Evolutionary conservation across 2,888 invertebrate genomes (phyloP), one percentile per base, ranked within the genome.

Genomic region (Drosophila paramelanica): DNA sequence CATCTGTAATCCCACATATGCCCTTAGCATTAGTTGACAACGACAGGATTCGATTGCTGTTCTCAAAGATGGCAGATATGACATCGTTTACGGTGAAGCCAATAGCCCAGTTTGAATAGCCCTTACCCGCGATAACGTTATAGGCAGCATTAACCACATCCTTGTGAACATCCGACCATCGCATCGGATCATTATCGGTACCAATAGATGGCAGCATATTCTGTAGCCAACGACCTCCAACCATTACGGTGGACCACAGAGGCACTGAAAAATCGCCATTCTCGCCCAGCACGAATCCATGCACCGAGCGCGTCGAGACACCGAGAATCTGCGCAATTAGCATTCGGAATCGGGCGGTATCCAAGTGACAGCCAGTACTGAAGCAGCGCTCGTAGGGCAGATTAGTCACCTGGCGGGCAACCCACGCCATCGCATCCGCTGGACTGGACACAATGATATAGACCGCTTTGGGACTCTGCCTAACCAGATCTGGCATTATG

Each of bases 281-380:
- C 89, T 98, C 97, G 3, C 98, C 98, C 83, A 98, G 96, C 79
- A 98, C 96, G 94, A 95, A 97, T 0, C 96, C 97, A 84, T 97
- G 96, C 78, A 96, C 95, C 68, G 96, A 96, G 6, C 95, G 94
- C 0, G 97, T 94, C 0, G 97, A 95, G 17, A 97, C 94, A 49
- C 95, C 94, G n/a, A 98, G 93, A 74, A 94, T 94, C 90, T 97
- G 95, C 0, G 96, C 96, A 53, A 98, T 93, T 49, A 97, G 93
- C 91, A 96, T 97, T 5, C 97, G 94, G 92, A 98, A 97, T 50
- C 98, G 93, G 0, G 97, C 96, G 0, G 97, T 96, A 92, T 98
- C 98, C 74, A 98, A 93, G 92, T 97, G 97, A 8, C 97, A 97
- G 0, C 98, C 98, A 23, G 96, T 96, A 1, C 98, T 97, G 84